Evolutionary conservation across 2,888 invertebrate species (phyloP).

Genomic region (Cheilosia scutellata): DNA sequence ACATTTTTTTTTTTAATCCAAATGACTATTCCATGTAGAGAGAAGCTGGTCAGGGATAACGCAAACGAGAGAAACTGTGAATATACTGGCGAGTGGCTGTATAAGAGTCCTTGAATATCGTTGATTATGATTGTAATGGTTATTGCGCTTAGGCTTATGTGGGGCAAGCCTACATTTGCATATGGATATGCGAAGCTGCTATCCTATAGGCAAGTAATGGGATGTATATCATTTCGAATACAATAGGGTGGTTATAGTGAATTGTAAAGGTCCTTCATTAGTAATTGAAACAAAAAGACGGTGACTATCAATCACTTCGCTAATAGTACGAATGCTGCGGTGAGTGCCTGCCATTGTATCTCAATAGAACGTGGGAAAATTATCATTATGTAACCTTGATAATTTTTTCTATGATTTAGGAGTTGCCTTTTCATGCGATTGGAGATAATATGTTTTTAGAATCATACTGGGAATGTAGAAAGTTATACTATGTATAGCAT

Average conservation of each 20-base stretch:
- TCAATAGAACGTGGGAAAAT: too few species aligned
- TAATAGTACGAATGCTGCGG: neutral
- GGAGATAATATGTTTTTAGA: too few species aligned
- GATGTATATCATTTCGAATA: conserved; percentile 6
- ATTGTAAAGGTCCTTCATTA: conserved; percentile 49
- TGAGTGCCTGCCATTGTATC: too few species aligned
- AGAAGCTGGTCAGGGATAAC: conserved; percentile 30
- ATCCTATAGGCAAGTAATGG: conserved; percentile 30
- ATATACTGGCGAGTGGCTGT: neutral
- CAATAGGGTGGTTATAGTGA: conserved; percentile 9
- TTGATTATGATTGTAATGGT: conserved; percentile 70
- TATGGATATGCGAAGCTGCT: conserved; percentile 16
- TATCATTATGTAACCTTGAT: too few species aligned
- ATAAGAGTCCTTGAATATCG: conserved; percentile 39
- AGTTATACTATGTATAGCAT: too few species aligned
- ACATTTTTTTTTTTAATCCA: conserved; percentile 39
- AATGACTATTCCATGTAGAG: conserved; percentile 46
- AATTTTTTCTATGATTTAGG: too few species aligned
- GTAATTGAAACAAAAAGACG: conserved; percentile 1
- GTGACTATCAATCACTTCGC: neutral
- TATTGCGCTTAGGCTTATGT: conserved; percentile 54
- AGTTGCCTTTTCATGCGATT: too few species aligned
- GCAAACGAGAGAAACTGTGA: neutral
- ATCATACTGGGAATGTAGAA: too few species aligned
- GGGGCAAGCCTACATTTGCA: conserved; percentile 51